Evolutionary conservation across 1,140 invertebrate genomes (phyloP).

Genomic region (Brachionus asplanchnoidis): DNA sequence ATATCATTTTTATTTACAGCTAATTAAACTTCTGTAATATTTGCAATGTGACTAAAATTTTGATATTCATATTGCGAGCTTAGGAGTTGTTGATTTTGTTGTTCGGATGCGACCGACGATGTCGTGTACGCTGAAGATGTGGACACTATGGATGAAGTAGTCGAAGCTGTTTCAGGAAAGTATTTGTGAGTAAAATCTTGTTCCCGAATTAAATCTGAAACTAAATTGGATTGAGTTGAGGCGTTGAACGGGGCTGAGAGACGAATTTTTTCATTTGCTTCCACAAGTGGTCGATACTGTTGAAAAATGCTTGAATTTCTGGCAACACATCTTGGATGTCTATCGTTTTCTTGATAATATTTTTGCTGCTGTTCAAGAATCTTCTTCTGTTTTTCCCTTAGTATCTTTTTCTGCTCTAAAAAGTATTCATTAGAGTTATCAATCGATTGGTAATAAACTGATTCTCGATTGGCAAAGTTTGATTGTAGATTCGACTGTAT

Average conservation of each 20-base stretch:
- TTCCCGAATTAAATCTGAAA: neutral
- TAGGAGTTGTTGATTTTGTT: neutral
- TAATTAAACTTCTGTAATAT: neutral
- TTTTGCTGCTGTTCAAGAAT: slow-evolving; percentile 35
- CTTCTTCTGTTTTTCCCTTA: slow-evolving; percentile 27
- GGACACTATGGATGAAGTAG: neutral
- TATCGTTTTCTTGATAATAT: slow-evolving; percentile 1
- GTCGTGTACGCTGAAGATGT: slow-evolving; percentile 6
- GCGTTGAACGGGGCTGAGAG: slow-evolving; percentile 5
- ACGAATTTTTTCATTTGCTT: neutral
- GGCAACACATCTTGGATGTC: neutral
- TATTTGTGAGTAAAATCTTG: neutral
- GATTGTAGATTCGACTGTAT: neutral
- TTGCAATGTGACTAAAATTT: neutral
- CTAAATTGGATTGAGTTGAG: neutral
- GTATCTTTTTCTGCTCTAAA: neutral
- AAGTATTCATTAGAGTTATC: neutral
- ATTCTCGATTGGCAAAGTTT: slow-evolving; percentile 27
- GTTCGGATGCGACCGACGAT: neutral
- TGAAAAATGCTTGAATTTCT: neutral
- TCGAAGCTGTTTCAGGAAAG: slow-evolving; percentile 8
- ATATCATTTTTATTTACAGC: neutral
- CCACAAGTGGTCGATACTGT: neutral
- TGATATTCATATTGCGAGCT: neutral
- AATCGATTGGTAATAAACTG: slow-evolving; percentile 20